Conservation (phyloP, 1,140 invertebrate species). For the Linepithema humile region DNA sequence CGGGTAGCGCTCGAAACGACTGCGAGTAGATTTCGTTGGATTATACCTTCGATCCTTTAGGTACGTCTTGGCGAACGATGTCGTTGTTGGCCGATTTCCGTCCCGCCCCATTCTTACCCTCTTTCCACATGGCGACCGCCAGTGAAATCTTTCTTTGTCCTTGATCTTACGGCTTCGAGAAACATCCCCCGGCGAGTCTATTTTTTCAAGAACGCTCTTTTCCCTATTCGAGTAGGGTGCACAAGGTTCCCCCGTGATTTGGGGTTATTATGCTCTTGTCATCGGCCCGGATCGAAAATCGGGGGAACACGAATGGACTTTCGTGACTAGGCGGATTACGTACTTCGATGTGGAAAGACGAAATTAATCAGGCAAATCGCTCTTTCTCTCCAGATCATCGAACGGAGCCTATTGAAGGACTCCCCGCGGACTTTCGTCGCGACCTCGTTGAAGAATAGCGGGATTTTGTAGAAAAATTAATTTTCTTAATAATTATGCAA, state of each 20-base stretch:
- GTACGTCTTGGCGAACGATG: slow-evolving; percentile 20
- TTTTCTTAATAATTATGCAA: neutral
- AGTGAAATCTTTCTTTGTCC: slow-evolving; percentile 63
- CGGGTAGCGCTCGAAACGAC: slow-evolving; percentile 1
- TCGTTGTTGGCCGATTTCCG: slow-evolving; percentile 36
- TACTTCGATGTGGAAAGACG: slow-evolving; percentile 65
- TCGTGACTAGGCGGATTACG: slow-evolving; percentile 72
- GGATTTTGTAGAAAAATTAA: slow-evolving; percentile 40
- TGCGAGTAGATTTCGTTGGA: slow-evolving; percentile 64
- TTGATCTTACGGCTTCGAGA: slow-evolving; percentile 29
- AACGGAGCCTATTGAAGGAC: slow-evolving; percentile 37
- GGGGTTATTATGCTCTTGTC: slow-evolving; percentile 71
- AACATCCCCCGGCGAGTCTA: slow-evolving; percentile 54
- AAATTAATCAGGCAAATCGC: slow-evolving; percentile 69
- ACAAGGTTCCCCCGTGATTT: slow-evolving; percentile 53
- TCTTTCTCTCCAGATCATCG: slow-evolving; percentile 11
- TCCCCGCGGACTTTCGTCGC: slow-evolving; percentile 36
- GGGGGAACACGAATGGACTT: slow-evolving; percentile 64
- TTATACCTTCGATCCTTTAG: slow-evolving; percentile 63
- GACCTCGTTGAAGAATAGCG: neutral
- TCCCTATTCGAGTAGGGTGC: slow-evolving; percentile 17
- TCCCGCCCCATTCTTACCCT: slow-evolving; percentile 13
- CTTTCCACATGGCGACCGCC: slow-evolving; percentile 1
- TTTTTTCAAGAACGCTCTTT: slow-evolving; percentile 60
- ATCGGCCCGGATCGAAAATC: slow-evolving; percentile 62